These are phyloP conservation scores for Brienomyrus longianalis DNA, from an alignment of 2,113 vertebrate species.

Conservation along the genomic window DNA sequence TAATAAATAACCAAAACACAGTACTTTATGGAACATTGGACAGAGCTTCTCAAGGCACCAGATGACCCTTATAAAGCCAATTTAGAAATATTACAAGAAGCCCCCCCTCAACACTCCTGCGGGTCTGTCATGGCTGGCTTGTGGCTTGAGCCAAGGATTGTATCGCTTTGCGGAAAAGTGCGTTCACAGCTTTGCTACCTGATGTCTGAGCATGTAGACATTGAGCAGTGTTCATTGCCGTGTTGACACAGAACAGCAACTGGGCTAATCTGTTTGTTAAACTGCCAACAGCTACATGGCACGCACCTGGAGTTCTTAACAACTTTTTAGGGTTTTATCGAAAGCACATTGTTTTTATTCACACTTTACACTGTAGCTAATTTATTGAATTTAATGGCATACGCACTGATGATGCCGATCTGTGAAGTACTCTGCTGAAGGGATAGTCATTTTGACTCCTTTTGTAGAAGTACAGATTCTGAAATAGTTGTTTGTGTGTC, in stretches of 20 bases:
- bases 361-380: not conserved
- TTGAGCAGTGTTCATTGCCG: conserved; percentile 53
- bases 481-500: not conserved
- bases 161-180: not conserved
- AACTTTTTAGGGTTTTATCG: not conserved
- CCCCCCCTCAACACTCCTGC: not conserved
- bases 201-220: conserved; percentile 8
- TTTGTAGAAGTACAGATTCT: not conserved
- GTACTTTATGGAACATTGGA: not conserved
- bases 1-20: not conserved
- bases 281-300: conserved; percentile 47
- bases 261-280: conserved; percentile 53
- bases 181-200: not conserved
- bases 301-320: conserved; percentile 6
- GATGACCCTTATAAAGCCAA: conserved; percentile 7
- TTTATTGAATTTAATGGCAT: not conserved
- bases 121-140: not conserved
- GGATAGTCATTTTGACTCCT: not conserved
- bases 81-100: conserved; percentile 24
- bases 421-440: not conserved
- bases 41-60: not conserved
- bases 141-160: not conserved
- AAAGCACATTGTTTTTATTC: not conserved
- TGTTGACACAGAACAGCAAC: conserved; percentile 52
- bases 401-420: not conserved